A percentile compares a stretch with the other conserved stretches of the same genome.
Evolutionary conservation across 2,888 invertebrate genomes (phyloP).

Genomic region (Caenorhabditis macrosperma): DNA sequence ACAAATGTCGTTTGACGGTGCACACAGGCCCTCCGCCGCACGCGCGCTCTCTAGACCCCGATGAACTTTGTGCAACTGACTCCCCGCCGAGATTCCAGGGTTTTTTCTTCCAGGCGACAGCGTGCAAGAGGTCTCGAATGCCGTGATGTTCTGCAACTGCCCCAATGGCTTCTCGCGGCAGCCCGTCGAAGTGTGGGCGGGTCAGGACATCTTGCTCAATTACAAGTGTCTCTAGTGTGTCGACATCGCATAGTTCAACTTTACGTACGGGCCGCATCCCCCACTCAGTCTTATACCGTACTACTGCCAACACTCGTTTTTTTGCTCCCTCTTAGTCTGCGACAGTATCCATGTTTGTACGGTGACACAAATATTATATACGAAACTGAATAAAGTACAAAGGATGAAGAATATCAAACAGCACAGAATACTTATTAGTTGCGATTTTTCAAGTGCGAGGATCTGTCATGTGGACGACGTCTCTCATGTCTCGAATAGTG

Average conservation of each 20-base stretch:
- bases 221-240: conserved; percentile 45
- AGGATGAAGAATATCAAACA: background rate
- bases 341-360: conserved; percentile 25
- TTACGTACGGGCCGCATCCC: conserved; percentile 35
- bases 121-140: conserved; percentile 41
- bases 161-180: conserved; percentile 44
- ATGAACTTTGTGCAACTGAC: conserved; percentile 21
- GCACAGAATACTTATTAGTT: background rate
- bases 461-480: background rate
- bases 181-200: conserved; percentile 36
- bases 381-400: conserved; percentile 11
- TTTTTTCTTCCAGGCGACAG: conserved; percentile 51
- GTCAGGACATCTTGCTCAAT: conserved; percentile 48
- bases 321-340: background rate
- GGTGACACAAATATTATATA: conserved; percentile 35
- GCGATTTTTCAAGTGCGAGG: background rate
- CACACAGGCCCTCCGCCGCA: background rate
- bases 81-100: background rate
- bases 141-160: conserved; percentile 57
- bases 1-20: conserved; percentile 46
- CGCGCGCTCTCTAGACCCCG: background rate
- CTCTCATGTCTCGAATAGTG: background rate
- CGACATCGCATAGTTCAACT: background rate
- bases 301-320: background rate
- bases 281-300: conserved; percentile 22